These are phyloP conservation scores for Mantis religiosa DNA, from an alignment of 2,888 invertebrate species.

Conservation along the genomic window DNA sequence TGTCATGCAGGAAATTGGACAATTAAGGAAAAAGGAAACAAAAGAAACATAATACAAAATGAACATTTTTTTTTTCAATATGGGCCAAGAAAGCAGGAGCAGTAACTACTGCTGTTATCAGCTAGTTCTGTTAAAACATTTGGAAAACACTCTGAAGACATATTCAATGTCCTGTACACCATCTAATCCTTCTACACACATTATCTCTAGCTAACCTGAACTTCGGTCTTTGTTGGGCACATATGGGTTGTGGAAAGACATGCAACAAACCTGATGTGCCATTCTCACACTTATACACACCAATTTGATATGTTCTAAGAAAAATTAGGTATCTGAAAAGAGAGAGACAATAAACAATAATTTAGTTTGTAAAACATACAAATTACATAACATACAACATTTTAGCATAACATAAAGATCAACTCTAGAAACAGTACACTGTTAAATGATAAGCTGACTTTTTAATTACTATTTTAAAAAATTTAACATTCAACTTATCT, in stretches of 20 bases:
- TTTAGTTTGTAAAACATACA: neutral
- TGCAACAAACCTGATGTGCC: neutral
- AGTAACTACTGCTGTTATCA: neutral
- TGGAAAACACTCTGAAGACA: neutral
- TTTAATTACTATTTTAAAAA: too few species aligned
- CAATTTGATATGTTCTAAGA: neutral
- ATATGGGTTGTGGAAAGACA: neutral
- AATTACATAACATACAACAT: neutral
- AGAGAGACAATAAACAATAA: neutral
- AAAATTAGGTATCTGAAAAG: neutral
- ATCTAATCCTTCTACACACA: neutral
- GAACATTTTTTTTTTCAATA: neutral
- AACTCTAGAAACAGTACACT: too few species aligned
- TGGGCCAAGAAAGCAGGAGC: neutral
- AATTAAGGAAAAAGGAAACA: neutral
- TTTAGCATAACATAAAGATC: neutral
- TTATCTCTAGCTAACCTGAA: neutral
- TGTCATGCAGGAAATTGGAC: neutral
- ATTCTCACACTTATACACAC: neutral
- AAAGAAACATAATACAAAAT: neutral
- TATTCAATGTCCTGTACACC: neutral
- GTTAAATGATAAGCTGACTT: too few species aligned
- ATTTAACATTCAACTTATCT: too few species aligned
- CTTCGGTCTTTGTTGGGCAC: neutral
- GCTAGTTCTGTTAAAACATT: neutral